phyloP scores from a whole-genome alignment of 2,113 vertebrate genomes.

The Desmodus rotundus region DNA sequence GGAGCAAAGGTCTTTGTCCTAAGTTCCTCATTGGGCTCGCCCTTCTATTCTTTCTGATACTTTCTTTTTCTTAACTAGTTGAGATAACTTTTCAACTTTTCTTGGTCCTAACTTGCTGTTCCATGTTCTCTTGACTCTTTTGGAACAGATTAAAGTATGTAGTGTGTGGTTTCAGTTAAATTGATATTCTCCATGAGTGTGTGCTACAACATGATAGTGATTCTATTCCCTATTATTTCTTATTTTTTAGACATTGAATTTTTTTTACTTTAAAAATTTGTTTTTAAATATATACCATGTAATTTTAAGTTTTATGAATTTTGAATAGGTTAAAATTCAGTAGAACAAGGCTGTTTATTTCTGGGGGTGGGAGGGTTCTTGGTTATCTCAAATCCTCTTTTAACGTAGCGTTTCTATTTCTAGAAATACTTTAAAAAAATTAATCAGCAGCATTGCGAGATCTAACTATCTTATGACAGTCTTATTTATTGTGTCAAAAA shows the following conservation, averaged over 20 bases:
- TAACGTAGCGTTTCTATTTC: neutral
- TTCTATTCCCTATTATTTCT: conserved; percentile 8
- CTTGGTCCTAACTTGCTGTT: neutral
- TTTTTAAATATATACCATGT: neutral
- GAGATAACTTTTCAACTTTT: neutral
- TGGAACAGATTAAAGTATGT: neutral
- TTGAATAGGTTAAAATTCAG: neutral
- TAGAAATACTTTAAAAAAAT: neutral
- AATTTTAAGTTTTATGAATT: neutral
- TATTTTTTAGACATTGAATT: neutral
- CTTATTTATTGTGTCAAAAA: neutral
- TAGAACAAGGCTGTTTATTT: neutral
- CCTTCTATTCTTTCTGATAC: neutral
- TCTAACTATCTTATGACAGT: neutral
- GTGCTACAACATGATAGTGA: neutral
- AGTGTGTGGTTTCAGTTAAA: neutral
- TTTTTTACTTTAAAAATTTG: neutral
- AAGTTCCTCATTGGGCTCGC: neutral
- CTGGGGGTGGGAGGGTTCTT: neutral
- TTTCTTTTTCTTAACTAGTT: neutral
- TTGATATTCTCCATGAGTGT: neutral
- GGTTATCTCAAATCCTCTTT: neutral
- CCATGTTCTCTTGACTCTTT: neutral
- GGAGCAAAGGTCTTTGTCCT: neutral
- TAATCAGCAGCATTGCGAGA: neutral